These are phyloP conservation scores for Drosophila yakuba DNA, from an alignment of 1,140 invertebrate genomes.

Conservation along the genomic window DNA sequence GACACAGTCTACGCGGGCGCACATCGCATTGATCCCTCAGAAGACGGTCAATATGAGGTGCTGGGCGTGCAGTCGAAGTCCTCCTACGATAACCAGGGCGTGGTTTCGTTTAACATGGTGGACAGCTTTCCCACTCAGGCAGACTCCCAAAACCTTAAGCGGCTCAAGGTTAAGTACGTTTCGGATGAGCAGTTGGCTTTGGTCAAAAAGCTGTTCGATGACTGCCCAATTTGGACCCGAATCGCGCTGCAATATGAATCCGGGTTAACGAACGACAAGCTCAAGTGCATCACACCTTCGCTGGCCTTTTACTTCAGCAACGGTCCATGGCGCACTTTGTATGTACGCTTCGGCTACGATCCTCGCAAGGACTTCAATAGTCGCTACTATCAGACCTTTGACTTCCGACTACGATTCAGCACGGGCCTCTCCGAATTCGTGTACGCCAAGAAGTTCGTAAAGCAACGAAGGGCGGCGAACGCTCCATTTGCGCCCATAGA, in stretches of 20 bases:
- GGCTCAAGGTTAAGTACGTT: constrained; percentile 83
- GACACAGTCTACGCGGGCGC: constrained; percentile 88
- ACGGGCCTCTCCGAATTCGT: constrained; percentile 79
- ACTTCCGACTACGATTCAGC: constrained; percentile 90
- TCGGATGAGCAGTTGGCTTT: constrained; percentile 75
- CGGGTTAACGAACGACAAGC: constrained; percentile 87
- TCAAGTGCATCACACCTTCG: constrained; percentile 93
- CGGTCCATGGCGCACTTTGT: constrained; percentile 95
- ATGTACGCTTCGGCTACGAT: constrained; percentile 94
- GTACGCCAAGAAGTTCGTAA: constrained; percentile 62
- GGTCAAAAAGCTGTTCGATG: constrained; percentile 87
- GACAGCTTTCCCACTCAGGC: constrained; percentile 74
- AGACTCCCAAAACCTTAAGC: constrained; percentile 78
- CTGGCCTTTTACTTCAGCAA: constrained; percentile 93
- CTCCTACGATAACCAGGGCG: constrained; percentile 86
- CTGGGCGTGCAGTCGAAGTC: constrained; percentile 84
- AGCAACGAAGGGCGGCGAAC: constrained; percentile 49
- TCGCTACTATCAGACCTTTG: constrained; percentile 93
- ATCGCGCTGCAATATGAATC: constrained; percentile 89
- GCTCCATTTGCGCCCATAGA: constrained; percentile 15
- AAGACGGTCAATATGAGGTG: constrained; percentile 71
- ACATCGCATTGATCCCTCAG: constrained; percentile 85
- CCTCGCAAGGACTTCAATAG: constrained; percentile 91
- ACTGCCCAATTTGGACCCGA: constrained; percentile 94
- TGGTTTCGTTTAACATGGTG: constrained; percentile 69